Percentiles rank a stretch among this genome's conserved stretches.
phyloP scores from a whole-genome alignment of 2,797 vertebrate genomes.

The Amniataba percoides region DNA sequence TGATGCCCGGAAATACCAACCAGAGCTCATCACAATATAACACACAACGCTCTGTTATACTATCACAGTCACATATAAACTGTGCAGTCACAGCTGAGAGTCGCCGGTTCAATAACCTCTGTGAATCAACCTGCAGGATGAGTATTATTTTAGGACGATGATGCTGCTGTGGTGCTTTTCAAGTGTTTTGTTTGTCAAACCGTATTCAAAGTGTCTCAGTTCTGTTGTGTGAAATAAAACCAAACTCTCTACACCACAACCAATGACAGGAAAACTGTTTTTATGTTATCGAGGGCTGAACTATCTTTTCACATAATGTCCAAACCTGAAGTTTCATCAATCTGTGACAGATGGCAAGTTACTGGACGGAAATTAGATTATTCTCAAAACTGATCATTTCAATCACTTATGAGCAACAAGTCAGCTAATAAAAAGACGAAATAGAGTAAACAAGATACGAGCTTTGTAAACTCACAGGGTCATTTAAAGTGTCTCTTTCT shows the following conservation, averaged over 20 bases:
- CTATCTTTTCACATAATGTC: neutral
- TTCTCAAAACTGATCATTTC: neutral
- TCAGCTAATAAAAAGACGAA: too few species aligned
- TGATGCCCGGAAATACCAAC: neutral
- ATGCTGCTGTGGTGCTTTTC: neutral
- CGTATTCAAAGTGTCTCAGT: too few species aligned
- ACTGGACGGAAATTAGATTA: neutral
- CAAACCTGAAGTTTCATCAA: neutral
- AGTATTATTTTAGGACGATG: neutral
- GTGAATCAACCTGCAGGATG: neutral
- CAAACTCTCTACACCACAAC: neutral
- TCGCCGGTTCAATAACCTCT: neutral
- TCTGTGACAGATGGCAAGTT: neutral
- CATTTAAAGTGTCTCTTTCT: conserved; percentile 6
- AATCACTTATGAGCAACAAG: neutral
- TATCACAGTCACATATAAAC: neutral
- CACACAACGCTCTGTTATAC: neutral
- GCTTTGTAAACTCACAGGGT: neutral
- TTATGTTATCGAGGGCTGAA: neutral
- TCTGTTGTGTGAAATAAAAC: neutral
- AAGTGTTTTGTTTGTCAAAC: neutral
- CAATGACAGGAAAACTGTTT: neutral
- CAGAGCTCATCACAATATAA: neutral
- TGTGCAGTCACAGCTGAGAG: neutral
- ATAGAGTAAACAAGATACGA: neutral